These are phyloP conservation scores for Neodiprion lecontei DNA, from an alignment of 1,140 invertebrate species.

Conservation along the genomic window DNA sequence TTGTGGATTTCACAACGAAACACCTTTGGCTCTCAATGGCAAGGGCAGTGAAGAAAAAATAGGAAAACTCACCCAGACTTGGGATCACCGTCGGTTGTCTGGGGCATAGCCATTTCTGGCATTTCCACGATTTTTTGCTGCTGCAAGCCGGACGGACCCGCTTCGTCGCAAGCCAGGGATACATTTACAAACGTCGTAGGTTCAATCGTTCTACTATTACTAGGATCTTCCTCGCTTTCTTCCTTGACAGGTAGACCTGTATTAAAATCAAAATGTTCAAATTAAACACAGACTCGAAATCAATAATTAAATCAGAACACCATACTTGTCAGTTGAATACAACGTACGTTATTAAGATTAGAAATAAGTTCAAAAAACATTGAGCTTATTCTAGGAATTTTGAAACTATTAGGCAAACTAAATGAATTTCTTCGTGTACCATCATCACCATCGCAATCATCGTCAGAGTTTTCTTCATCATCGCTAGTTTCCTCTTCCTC, in stretches of 20 bases:
- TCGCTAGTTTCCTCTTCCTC: constrained; percentile 55
- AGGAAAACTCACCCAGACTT: constrained; percentile 67
- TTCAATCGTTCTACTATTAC: constrained; percentile 51
- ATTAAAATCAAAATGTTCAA: not conserved
- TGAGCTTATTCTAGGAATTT: too few relatives aligned
- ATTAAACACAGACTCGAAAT: not conserved
- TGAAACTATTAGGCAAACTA: too few relatives aligned
- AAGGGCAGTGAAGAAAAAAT: constrained; percentile 31
- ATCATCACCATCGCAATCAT: constrained; percentile 57
- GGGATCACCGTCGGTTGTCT: constrained; percentile 50
- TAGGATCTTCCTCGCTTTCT: constrained; percentile 54
- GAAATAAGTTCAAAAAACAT: too few relatives aligned
- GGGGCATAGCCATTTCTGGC: constrained; percentile 50
- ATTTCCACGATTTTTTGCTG: constrained; percentile 56
- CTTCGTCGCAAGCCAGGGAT: constrained; percentile 60
- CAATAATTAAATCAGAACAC: not conserved
- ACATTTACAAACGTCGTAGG: constrained; percentile 60
- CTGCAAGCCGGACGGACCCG: constrained; percentile 65
- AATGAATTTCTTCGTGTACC: constrained; percentile 34
- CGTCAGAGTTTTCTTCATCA: constrained; percentile 57
- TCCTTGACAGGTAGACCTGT: constrained; percentile 57
- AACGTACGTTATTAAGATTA: too few relatives aligned
- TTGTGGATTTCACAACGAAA: constrained; percentile 52
- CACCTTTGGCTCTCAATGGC: constrained; percentile 51
- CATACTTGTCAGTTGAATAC: too few relatives aligned